Percentiles rank a stretch among this genome's conserved stretches.
Conservation (phyloP, 2,888 invertebrate genomes). For the Teleiodes luculella region DNA sequence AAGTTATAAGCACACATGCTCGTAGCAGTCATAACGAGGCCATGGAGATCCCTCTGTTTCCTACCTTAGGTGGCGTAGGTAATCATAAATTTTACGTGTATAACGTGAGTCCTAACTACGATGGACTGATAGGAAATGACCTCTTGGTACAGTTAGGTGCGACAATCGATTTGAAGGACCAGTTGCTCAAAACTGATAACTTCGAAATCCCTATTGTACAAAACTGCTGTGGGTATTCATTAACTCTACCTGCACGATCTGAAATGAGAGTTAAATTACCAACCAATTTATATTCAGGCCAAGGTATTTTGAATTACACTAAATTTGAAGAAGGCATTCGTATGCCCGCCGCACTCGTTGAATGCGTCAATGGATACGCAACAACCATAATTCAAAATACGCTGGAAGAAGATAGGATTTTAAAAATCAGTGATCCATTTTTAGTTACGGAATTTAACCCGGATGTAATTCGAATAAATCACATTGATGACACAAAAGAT, state of each 20-base stretch:
- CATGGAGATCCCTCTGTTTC: conserved; percentile 14
- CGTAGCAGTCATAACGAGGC: conserved; percentile 19
- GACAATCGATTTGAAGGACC: neutral
- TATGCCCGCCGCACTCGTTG: neutral
- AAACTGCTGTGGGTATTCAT: neutral
- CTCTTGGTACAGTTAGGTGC: conserved; percentile 18
- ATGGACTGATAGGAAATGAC: conserved; percentile 24
- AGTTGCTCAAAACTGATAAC: neutral
- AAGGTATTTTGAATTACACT: neutral
- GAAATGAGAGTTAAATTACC: neutral
- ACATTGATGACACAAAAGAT: neutral
- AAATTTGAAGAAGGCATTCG: neutral
- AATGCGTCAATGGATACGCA: neutral
- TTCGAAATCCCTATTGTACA: neutral
- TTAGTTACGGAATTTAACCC: neutral
- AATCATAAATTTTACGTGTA: conserved; percentile 21
- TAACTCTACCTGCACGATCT: neutral
- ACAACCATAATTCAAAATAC: neutral
- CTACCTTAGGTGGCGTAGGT: too few relatives aligned
- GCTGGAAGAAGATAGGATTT: neutral
- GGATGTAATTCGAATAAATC: neutral
- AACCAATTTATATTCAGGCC: neutral
- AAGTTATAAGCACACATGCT: conserved; percentile 24
- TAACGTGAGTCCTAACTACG: conserved; percentile 16
- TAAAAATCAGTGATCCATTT: neutral